Evolutionary conservation across 2,113 vertebrate species (phyloP).

Genomic region (Heterotis niloticus): DNA sequence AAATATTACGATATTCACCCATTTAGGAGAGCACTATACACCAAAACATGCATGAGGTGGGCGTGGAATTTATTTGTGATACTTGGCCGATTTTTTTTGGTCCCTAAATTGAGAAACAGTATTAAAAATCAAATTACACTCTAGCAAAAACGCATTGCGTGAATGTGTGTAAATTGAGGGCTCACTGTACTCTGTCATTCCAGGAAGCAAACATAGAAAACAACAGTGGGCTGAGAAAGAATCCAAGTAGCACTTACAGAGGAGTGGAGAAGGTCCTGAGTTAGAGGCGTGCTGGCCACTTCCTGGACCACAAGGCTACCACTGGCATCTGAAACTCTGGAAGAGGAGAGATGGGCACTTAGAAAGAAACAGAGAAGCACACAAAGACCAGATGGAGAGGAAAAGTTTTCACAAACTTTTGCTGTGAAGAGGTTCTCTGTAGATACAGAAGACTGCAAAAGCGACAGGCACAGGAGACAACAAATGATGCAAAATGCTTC

Average conservation of each 20-base stretch:
- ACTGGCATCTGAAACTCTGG: slow-evolving; percentile 74
- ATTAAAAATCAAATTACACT: not conserved
- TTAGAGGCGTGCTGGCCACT: slow-evolving; percentile 77
- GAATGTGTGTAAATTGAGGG: not conserved
- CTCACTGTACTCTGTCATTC: not conserved
- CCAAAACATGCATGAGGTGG: no score
- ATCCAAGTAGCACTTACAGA: slow-evolving; percentile 56
- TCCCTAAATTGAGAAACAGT: not conserved
- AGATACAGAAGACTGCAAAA: no score
- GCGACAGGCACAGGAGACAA: not conserved
- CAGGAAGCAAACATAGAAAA: not conserved
- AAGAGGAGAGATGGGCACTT: slow-evolving; percentile 25
- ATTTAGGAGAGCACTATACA: no score
- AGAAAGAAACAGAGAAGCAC: not conserved
- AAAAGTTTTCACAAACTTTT: no score
- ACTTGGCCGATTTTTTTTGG: not conserved
- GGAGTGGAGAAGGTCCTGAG: slow-evolving; percentile 77
- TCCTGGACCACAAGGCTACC: slow-evolving; percentile 79
- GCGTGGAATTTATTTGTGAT: no score
- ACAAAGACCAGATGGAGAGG: not conserved
- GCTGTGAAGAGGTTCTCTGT: no score
- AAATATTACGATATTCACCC: no score
- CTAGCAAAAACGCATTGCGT: not conserved
- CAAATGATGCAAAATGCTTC: not conserved
- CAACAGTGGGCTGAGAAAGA: not conserved